Evolutionary conservation across 1,140 invertebrate species (phyloP), one percentile per base, ranked within the genome.

Genomic region (Pseudomyrmex gracilis): DNA sequence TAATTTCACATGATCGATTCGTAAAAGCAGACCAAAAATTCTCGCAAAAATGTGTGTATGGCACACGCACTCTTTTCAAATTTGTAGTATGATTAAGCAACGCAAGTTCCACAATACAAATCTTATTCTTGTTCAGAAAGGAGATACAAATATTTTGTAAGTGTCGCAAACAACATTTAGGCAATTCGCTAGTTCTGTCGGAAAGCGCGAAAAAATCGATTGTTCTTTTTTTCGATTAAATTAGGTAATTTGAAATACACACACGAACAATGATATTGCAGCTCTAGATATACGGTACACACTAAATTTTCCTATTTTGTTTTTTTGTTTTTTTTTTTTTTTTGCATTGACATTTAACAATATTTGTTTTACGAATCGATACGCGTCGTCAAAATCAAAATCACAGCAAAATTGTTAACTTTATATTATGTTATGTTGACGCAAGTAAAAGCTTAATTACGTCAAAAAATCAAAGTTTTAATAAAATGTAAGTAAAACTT

Each of bases 331-430:
- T 71, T n/a, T n/a, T n/a, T 66, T 80, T 60, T 55, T 80, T 80
- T 80, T 55, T 70, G 71, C 66, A 71, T 70, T 80, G 68, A 78
- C 34, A 34, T 34, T 34, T 88, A 15, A 73, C 73, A 67, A 88
- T 83, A 77, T 73, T 67, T 24, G 80, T 61, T 86, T 82, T 71
- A 80, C 22, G 60, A 66, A 83, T 58, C 74, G 15, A 74, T 82
- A 82, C 55, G 47, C 66, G 83, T 83, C 58, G 77, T 73, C 22
- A 45, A 85, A 74, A 58, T 67, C 45, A 60, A 63, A 83, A 85
- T 85, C 70, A 83, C 55, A 74, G 68, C 45, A 71, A 73, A 85
- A 83, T 74, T 17, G 45, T 85, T 68, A 85, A 77, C 22, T 63
- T 24, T 51, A 83, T 22, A 51, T 70, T 17, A 84, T 4, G 10